These are phyloP conservation scores for Patella caerulea DNA, from an alignment of 2,888 invertebrate species.

Conservation along the genomic window DNA sequence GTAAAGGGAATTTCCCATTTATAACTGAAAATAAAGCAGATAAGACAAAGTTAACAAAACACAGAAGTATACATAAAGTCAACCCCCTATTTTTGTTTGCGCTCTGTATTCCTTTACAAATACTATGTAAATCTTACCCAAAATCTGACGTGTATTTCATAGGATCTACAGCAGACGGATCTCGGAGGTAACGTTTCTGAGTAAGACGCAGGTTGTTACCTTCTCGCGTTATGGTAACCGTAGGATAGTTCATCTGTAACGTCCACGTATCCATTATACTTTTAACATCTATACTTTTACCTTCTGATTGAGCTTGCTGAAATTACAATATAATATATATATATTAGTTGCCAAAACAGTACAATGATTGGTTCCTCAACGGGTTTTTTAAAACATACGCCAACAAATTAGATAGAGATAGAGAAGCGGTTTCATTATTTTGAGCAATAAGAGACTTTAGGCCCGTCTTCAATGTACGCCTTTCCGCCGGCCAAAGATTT, in stretches of 20 bases:
- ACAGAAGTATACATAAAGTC: background rate
- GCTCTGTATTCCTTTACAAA: too few species aligned
- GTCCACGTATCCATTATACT: constrained; percentile 62
- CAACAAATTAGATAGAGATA: too few species aligned
- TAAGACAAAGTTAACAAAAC: background rate
- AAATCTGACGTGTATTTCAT: constrained; percentile 46
- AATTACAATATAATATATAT: background rate
- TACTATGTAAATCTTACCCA: constrained; percentile 35
- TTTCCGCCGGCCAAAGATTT: too few species aligned
- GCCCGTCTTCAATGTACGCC: too few species aligned
- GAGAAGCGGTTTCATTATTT: too few species aligned
- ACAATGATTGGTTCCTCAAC: too few species aligned
- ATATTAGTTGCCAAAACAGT: background rate
- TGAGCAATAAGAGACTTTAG: too few species aligned
- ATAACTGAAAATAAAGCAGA: constrained; percentile 42
- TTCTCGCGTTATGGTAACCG: constrained; percentile 45
- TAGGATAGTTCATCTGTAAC: constrained; percentile 65
- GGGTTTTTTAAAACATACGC: too few species aligned
- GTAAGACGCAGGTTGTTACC: constrained; percentile 35
- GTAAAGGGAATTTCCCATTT: constrained; percentile 52
- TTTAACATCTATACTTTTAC: constrained; percentile 44
- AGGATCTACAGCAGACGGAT: constrained; percentile 44
- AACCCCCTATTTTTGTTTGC: too few species aligned
- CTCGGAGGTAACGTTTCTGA: constrained; percentile 56
- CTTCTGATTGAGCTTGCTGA: constrained; percentile 37